Conservation (phyloP, 2,888 invertebrate species). For the Diaperis boleti region DNA sequence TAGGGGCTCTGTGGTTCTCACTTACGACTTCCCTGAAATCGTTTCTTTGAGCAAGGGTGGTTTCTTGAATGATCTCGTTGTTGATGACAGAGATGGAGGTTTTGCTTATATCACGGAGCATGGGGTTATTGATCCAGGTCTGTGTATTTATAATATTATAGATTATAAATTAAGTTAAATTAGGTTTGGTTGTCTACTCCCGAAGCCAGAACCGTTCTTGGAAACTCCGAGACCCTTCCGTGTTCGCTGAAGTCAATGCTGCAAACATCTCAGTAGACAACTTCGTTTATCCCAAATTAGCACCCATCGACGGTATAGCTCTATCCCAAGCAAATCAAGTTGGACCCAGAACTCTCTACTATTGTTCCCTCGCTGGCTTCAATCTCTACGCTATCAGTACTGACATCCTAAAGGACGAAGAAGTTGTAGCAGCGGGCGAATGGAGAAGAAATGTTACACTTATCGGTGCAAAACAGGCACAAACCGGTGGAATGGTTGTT, state of each 20-base stretch:
- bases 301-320: too few species aligned
- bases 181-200: slow-evolving; percentile 78
- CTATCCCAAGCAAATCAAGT: neutral
- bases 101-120: slow-evolving; percentile 80
- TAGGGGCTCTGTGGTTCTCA: slow-evolving; percentile 67
- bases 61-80: slow-evolving; percentile 77
- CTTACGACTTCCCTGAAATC: slow-evolving; percentile 72
- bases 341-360: slow-evolving; percentile 54
- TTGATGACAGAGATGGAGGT: slow-evolving; percentile 73
- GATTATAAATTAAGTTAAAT: too few species aligned
- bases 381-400: slow-evolving; percentile 73
- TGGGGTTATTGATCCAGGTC: slow-evolving; percentile 76
- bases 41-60: slow-evolving; percentile 71
- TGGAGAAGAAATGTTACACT: slow-evolving; percentile 54
- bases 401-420: slow-evolving; percentile 71
- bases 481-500: slow-evolving; percentile 77
- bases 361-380: slow-evolving; percentile 55
- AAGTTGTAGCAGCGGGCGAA: slow-evolving; percentile 56
- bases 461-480: slow-evolving; percentile 71
- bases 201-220: slow-evolving; percentile 74
- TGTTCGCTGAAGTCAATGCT: slow-evolving; percentile 73
- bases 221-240: slow-evolving; percentile 77
- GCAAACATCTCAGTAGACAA: slow-evolving; percentile 72
- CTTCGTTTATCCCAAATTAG: slow-evolving; percentile 79
- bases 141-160: too few species aligned